These are phyloP conservation scores for Caretta caretta DNA, from an alignment of 2,113 vertebrate genomes.

Conservation along the genomic window DNA sequence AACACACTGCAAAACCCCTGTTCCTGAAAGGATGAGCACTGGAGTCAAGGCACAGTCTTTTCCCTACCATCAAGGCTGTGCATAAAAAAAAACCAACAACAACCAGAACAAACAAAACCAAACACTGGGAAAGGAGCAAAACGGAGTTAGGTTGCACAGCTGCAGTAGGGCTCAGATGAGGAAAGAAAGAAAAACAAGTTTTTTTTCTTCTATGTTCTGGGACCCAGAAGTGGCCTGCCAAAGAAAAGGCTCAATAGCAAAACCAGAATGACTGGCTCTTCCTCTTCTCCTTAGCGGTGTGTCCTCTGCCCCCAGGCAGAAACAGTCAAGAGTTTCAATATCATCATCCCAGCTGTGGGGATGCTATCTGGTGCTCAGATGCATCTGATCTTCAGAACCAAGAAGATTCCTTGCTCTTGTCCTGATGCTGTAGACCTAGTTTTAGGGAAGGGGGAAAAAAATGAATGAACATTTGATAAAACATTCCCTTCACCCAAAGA, in stretches of 20 bases:
- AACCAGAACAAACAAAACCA: constrained; percentile 64
- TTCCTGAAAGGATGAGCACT: constrained; percentile 79
- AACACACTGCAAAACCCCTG: constrained; percentile 78
- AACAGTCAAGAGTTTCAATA: constrained; percentile 26
- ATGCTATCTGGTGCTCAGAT: constrained; percentile 26
- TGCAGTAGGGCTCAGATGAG: constrained; percentile 83
- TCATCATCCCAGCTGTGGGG: constrained; percentile 24
- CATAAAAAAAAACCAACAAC: constrained; percentile 32
- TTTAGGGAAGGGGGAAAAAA: constrained; percentile 23
- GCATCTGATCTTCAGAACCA: constrained; percentile 88
- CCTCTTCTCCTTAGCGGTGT: constrained; percentile 51
- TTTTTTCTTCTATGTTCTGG: constrained; percentile 57
- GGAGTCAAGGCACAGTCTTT: constrained; percentile 70
- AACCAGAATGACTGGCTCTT: constrained; percentile 57
- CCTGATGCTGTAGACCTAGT: constrained; percentile 90
- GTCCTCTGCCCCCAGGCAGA: constrained; percentile 42
- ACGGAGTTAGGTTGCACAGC: constrained; percentile 69
- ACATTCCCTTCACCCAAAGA: neutral
- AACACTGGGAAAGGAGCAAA: constrained; percentile 75
- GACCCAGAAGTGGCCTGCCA: constrained; percentile 63
- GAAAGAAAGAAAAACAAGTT: constrained; percentile 49
- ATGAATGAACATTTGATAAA: neutral
- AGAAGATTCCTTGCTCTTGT: constrained; percentile 90
- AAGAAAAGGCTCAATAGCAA: constrained; percentile 71
- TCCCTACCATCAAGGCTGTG: constrained; percentile 69